A percentile compares a stretch with the other conserved stretches of the same genome.
Evolutionary conservation across 2,797 vertebrate species (phyloP).

Genomic region (Pygocentrus nattereri): DNA sequence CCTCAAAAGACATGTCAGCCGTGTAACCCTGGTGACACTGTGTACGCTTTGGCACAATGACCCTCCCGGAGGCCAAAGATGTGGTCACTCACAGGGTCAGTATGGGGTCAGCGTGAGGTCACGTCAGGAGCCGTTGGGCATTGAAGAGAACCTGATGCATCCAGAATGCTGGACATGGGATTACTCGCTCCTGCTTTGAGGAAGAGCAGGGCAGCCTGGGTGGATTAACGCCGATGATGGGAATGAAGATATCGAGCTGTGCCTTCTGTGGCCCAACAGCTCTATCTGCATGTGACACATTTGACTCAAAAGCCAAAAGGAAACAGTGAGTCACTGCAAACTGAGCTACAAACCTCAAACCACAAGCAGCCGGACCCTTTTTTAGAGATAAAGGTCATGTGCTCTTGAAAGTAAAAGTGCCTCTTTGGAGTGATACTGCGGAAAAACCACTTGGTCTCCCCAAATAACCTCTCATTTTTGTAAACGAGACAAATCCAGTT

Average conservation of each 20-base stretch:
- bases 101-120: slow-evolving; percentile 68
- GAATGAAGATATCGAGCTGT: slow-evolving; percentile 22
- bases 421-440: too few relatives aligned
- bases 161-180: slow-evolving; percentile 53
- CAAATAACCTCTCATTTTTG: too few relatives aligned
- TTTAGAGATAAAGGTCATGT: background rate
- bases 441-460: too few relatives aligned
- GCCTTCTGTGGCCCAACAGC: background rate
- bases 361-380: background rate
- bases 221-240: slow-evolving; percentile 40
- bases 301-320: background rate
- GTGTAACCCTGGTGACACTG: slow-evolving; percentile 60
- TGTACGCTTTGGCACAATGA: slow-evolving; percentile 62
- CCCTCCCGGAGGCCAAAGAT: slow-evolving; percentile 76
- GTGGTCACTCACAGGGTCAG: slow-evolving; percentile 73
- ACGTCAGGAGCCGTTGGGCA: slow-evolving; percentile 58
- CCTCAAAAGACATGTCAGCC: slow-evolving; percentile 68
- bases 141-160: slow-evolving; percentile 68
- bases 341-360: background rate
- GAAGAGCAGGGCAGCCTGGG: slow-evolving; percentile 37
- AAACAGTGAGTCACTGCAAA: background rate
- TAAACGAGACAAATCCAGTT: too few relatives aligned
- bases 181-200: slow-evolving; percentile 52
- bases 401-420: background rate
- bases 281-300: background rate